Evolutionary conservation across 1,140 invertebrate genomes (phyloP), one percentile per base, ranked within the genome.

Genomic region (Probaryconus sp.): DNA sequence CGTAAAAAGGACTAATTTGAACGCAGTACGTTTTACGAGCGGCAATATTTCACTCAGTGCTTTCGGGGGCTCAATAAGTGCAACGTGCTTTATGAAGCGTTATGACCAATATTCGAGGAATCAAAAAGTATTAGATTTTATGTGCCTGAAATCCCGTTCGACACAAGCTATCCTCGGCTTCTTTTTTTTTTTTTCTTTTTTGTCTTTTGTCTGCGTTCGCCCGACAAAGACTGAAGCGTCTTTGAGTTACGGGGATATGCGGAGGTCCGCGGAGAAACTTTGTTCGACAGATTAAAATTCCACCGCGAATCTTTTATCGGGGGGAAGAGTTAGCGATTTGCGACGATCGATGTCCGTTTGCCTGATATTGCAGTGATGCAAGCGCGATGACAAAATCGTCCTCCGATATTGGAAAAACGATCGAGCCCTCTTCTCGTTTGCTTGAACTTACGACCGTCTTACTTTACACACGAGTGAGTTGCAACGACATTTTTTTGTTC

Each of bases 211-310:
- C n/a, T 16, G 18, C 14, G 11, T 11, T 11, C 13, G 11, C 21
- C 21, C 14, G 11, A 42, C 35, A 55, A 38, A 61, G 11, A 31
- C 33, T n/a, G 13, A 40, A 38, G 14, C 6, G 38, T 48, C 63
- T 48, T 50, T 67, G 11, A 55, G 51, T 58, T 58, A 58, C 24
- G 37, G 42, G 50, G 26, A 67, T 43, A 33, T 38, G 55, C 17
- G 48, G 31, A 3, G 31, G 16, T 14, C 5, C 30, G 14, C 10
- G 14, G 28, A 31, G 47, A 13, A 35, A 47, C 20, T 37, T 51
- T n/a, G 21, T 40, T 31, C 24, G 14, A 3, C 14, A 56, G 56
- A 63, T 71, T 50, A 64, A 71, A 71, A 63, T 71, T 61, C 67
- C 56, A 30, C 11, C 33, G 38, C 37, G 13, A 38, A 42, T 33